Evolutionary conservation across 2,797 vertebrate species (phyloP).

Genomic region (Loriculus beryllinus): DNA sequence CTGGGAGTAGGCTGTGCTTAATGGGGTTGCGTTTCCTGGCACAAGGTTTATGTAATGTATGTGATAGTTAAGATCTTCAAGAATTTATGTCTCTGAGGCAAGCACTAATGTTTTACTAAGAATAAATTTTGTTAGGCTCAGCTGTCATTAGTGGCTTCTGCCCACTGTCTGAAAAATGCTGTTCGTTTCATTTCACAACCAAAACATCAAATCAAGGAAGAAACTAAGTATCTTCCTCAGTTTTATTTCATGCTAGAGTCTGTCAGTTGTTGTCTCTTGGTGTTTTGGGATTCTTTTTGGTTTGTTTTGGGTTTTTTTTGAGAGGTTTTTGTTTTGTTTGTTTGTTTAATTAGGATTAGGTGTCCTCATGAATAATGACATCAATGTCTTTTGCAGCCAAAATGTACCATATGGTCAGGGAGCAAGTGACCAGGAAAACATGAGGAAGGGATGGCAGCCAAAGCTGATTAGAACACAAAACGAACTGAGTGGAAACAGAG

Average conservation of each 20-base stretch:
- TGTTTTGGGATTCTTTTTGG: background rate
- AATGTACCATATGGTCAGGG: conserved; percentile 51
- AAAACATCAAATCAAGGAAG: background rate
- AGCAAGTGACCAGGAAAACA: conserved; percentile 21
- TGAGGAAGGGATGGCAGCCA: background rate
- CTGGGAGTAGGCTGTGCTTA: background rate
- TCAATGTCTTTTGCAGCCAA: conserved; percentile 48
- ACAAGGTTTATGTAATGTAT: background rate
- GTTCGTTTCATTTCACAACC: background rate
- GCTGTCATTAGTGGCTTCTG: conserved; percentile 20
- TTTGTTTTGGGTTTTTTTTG: background rate
- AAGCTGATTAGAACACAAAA: background rate
- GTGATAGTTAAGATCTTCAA: background rate
- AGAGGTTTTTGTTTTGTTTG: background rate
- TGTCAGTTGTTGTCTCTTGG: background rate
- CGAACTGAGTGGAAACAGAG: background rate
- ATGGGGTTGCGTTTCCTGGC: background rate
- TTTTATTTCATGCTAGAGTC: background rate
- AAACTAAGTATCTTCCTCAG: background rate
- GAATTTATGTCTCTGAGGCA: background rate
- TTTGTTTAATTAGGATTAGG: background rate
- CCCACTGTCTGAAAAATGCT: background rate
- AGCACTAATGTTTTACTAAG: background rate
- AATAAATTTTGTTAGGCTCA: background rate
- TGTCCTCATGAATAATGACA: conserved; percentile 41